Percentiles rank a stretch among this genome's conserved stretches.
phyloP scores from a whole-genome alignment of 1,140 invertebrate species.

The Calliphora vicina region DNA sequence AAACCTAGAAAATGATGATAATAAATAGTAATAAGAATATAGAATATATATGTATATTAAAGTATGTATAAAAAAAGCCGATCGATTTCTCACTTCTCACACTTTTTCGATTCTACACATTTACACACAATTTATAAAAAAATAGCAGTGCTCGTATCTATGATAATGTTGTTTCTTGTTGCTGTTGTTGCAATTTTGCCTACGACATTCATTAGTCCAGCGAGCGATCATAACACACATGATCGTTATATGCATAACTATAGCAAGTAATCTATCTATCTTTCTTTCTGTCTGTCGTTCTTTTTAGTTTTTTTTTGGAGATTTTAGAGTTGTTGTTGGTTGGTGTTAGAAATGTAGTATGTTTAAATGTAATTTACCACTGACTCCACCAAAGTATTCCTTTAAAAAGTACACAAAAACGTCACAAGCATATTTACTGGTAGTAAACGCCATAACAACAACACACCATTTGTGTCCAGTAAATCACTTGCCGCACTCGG shows the following conservation, averaged over 20 bases:
- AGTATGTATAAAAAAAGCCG: not conserved
- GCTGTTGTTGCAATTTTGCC: not conserved
- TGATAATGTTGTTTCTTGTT: not conserved
- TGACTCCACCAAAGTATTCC: constrained; percentile 27
- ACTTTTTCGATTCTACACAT: not conserved
- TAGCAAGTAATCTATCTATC: not conserved
- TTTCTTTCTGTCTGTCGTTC: not conserved
- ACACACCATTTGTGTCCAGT: constrained; percentile 51
- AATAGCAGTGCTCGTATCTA: constrained; percentile 27
- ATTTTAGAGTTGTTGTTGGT: not conserved
- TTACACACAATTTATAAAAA: not conserved
- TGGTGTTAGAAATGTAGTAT: not conserved
- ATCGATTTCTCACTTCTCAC: not conserved
- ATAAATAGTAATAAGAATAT: not conserved
- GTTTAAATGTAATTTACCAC: not conserved
- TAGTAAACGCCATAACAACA: constrained; percentile 56
- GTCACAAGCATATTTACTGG: constrained; percentile 57
- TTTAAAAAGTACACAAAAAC: constrained; percentile 35
- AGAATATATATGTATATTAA: not conserved
- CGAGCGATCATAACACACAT: too few species aligned
- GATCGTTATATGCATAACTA: too few species aligned
- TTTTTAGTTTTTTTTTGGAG: not conserved
- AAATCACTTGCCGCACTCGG: constrained; percentile 23
- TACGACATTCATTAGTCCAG: too few species aligned
- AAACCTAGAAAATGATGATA: not conserved